Conservation (phyloP, 2,797 vertebrate species). For the Hippoglossus hippoglossus region DNA sequence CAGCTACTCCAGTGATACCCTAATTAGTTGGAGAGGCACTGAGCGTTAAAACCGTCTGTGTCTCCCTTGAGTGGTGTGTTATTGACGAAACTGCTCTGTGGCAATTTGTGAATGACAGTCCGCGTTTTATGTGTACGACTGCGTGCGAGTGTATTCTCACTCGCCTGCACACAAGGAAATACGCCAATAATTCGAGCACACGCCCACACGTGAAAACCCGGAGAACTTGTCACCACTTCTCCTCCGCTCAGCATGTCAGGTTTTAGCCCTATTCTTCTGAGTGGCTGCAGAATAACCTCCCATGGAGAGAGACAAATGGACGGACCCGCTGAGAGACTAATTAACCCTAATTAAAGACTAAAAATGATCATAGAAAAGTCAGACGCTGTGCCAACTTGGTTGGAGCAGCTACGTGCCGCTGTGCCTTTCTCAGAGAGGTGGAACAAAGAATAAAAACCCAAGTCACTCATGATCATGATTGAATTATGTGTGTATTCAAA, state of each 20-base stretch:
- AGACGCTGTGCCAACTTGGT: constrained; percentile 48
- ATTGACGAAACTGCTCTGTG: constrained; percentile 57
- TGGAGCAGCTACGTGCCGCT: constrained; percentile 15
- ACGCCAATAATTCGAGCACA: constrained; percentile 41
- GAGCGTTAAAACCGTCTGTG: constrained; percentile 44
- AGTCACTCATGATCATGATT: not conserved
- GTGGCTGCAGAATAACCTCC: constrained; percentile 59
- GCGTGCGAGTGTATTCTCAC: constrained; percentile 7
- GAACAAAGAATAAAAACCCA: not conserved
- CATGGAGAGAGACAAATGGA: constrained; percentile 57
- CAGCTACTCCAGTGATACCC: constrained; percentile 25
- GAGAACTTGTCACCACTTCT: not conserved
- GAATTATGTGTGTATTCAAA: constrained; percentile 10
- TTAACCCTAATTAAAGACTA: constrained; percentile 79
- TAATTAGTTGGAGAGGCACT: constrained; percentile 58
- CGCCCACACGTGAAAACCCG: not conserved
- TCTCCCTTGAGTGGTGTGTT: constrained; percentile 46
- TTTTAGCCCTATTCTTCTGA: constrained; percentile 31
- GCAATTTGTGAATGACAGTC: constrained; percentile 42
- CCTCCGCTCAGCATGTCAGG: constrained; percentile 2
- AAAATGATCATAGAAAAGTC: constrained; percentile 59
- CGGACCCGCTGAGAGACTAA: constrained; percentile 69
- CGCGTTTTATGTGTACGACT: constrained; percentile 12
- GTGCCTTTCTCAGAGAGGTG: not conserved
- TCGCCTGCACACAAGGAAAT: not conserved